Conservation (phyloP, 1,140 invertebrate genomes). For the Ostrea denselamellosa region DNA sequence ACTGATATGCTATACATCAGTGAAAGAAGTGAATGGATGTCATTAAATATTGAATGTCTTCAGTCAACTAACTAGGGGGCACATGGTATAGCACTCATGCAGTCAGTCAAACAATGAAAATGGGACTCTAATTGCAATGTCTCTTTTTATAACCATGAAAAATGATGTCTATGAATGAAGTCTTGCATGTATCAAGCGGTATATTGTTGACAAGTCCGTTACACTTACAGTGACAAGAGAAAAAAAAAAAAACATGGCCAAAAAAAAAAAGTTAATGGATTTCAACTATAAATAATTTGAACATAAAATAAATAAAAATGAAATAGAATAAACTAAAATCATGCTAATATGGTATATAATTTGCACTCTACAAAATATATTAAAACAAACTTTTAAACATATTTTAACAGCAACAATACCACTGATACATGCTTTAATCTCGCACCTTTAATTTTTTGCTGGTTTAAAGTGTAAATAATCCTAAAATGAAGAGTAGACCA, state of each 20-base stretch:
- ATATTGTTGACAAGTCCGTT: background rate
- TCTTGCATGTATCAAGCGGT: conserved; percentile 5
- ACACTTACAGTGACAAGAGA: background rate
- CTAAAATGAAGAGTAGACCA: conserved; percentile 19
- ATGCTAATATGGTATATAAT: background rate
- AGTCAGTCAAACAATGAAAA: background rate
- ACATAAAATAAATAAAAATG: conserved; percentile 9
- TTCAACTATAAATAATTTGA: background rate
- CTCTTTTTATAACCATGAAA: background rate
- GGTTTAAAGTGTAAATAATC: conserved; percentile 27
- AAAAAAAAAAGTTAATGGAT: background rate
- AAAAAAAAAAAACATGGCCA: background rate
- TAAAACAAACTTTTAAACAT: background rate
- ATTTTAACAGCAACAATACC: background rate
- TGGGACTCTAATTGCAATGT: background rate
- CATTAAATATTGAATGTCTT: conserved; percentile 24
- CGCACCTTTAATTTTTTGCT: conserved; percentile 2
- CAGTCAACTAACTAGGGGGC: conserved; percentile 20
- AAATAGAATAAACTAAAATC: background rate
- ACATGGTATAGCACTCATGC: conserved; percentile 23
- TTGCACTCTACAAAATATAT: background rate
- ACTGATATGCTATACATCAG: background rate
- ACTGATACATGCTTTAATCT: conserved; percentile 5
- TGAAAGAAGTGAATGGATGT: conserved; percentile 1
- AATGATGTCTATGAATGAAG: background rate